Evolutionary conservation across 2,113 vertebrate genomes (phyloP), one percentile per base, ranked within the genome.

Genomic region (Nesoenas mayeri): DNA sequence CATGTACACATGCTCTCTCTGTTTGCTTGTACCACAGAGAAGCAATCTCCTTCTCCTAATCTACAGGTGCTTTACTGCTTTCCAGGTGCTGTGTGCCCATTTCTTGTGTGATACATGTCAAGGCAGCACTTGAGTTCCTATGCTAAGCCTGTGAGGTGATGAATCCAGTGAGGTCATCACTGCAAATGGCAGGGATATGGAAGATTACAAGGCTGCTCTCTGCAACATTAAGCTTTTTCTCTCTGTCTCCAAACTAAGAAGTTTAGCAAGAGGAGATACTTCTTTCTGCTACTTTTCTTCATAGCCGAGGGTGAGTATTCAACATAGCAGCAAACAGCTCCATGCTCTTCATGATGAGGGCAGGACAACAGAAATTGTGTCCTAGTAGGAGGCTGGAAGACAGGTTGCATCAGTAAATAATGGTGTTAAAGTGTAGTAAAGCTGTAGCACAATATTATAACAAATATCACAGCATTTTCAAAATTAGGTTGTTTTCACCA

Each of bases 31-130:
- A 47, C 7, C 5, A 40, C 42, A 67, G 74, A 89, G 42, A 32
- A 88, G 7, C 6, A 71, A 32, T 17, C 15, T 86, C 5, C 1
- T 89, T n/a, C 36, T 74, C 12, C 14, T 50, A 36, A 15, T 42
- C 44, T 79, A 26, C 47, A 58, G 28, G 24, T 32, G 40, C 9
- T 61, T 50, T 32, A 9, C 22, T 62, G 36, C 25, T 47, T 60
- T 81, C 32, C 60, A 34, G 0, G 0, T 51, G 38, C 4, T 19
- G 1, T 69, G 29, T 31, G 34, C 66, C 28, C 47, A 3, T 73
- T 72, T 84, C 34, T 73, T 73, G 8, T 26, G 51, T 26, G 24
- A 69, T 53, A 21, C 16, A 2, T 25, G 13, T 36, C 32, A 79
- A 61, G 32, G 29, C 19, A 81, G 18, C 25, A 26, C 29, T 88